Conservation (phyloP, 64 coral and sea anemone species). For the Dendronephthya gigantea region DNA sequence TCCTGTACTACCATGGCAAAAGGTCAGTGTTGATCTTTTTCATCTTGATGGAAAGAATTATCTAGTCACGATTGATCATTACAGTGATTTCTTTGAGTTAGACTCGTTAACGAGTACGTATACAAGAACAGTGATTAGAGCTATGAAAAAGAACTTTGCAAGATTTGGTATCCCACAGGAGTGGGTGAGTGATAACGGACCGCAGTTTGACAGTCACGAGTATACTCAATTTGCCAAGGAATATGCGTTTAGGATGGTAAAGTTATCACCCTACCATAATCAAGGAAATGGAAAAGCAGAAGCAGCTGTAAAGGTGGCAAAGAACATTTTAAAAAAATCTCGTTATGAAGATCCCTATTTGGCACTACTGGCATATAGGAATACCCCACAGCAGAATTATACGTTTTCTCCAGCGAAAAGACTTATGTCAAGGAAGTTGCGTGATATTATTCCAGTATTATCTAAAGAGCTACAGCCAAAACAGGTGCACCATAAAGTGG, state of each 20-base stretch:
- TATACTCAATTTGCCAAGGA: not conserved
- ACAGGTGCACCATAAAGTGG: not conserved
- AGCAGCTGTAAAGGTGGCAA: slow-evolving; percentile 41
- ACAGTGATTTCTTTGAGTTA: not conserved
- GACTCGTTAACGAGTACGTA: not conserved
- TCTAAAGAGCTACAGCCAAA: not conserved
- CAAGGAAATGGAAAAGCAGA: slow-evolving; percentile 40
- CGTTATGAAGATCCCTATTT: slow-evolving; percentile 20
- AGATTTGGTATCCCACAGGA: not conserved
- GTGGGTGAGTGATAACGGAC: slow-evolving; percentile 12
- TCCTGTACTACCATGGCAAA: not conserved
- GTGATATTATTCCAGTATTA: not conserved
- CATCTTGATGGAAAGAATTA: not conserved
- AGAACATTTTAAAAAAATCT: slow-evolving; percentile 26
- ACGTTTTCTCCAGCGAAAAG: not conserved
- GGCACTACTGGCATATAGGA: not conserved
- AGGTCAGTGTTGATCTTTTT: not conserved
- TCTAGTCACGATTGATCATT: not conserved
- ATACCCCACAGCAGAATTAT: slow-evolving; percentile 22
- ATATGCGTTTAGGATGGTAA: slow-evolving; percentile 28
- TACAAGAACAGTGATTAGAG: not conserved
- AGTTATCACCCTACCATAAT: slow-evolving; percentile 36
- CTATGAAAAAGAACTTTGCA: not conserved
- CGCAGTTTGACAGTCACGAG: slow-evolving; percentile 5
- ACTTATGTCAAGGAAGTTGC: not conserved